Base-by-base conservation (phyloP, 2,888 invertebrate genomes). In the Agrotis segetum region DNA sequence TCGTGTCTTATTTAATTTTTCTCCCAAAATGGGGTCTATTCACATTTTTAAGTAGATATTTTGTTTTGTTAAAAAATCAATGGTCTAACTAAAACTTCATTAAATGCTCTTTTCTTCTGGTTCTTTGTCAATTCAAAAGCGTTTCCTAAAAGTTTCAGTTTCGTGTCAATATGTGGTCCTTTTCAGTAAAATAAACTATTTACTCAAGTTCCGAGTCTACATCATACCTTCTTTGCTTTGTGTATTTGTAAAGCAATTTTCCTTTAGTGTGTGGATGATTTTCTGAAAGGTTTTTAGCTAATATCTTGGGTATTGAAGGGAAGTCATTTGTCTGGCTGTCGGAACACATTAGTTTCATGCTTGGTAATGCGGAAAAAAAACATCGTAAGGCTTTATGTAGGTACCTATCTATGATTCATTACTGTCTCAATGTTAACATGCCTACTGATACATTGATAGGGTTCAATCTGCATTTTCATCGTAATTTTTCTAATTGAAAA, bases 311-410 rank as follows among this genome's bases (percentile, higher is more conserved):
- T 76, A 65, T 80, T 63, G 61, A 72, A 71, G 61, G 84, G 85
- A 85, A 85, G 85, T 81, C 81, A 72, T 85, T 85, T 85, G 85
- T 85, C 84, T 84, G 77, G 46, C 77, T 72, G 86, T 79, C 87
- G 77, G 85, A 87, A 87, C 81, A 79, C 87, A 85, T 87, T 87
- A 87, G 74, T 44, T 56, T 70, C 63, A 61, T 52, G 74, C 63
- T 68, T 69, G 67, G 75, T 74, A 70, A 70, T 67, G 71, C 50
- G 67, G 72, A 69, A 82, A 74, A 29, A 69, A 83, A 72, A 80
- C 71, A 71, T 60, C 74, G 52, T 55, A 55, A 64, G 46, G 53
- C 53, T 47, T 62, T 72, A 63, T 47, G 9, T 53, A 67, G 13
- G 13, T 67, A 56, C 67, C 17, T 56, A n/a, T 61, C 2, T 46